These are phyloP conservation scores for Protodeltote pygarga DNA, from an alignment of 2,888 invertebrate species.

Conservation along the genomic window DNA sequence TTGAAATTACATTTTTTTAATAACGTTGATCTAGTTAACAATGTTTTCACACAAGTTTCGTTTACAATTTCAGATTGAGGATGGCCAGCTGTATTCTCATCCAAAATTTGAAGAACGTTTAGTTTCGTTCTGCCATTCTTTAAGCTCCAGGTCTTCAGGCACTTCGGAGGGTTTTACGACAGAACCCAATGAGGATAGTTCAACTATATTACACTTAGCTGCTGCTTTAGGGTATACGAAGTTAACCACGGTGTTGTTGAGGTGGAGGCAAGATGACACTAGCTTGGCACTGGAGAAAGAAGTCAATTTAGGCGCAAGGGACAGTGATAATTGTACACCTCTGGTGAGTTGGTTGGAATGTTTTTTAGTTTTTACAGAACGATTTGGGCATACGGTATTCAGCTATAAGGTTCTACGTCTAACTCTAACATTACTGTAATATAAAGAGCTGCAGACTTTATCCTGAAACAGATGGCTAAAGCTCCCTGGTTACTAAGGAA, in stretches of 20 bases:
- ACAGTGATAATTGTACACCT: conserved; percentile 96
- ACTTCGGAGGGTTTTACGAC: conserved; percentile 87
- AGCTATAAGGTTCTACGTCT: no score
- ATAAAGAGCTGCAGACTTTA: no score
- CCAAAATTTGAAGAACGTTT: conserved; percentile 95
- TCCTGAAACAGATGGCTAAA: no score
- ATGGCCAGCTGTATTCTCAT: conserved; percentile 88
- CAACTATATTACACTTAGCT: conserved; percentile 95
- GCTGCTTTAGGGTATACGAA: conserved; percentile 96
- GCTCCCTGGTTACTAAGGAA: no score
- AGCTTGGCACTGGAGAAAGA: conserved; percentile 95
- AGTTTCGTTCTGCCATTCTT: conserved; percentile 93
- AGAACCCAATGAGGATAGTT: conserved; percentile 78
- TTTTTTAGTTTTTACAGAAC: no score
- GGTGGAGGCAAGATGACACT: conserved; percentile 96
- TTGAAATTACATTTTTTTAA: no score
- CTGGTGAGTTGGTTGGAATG: conserved; percentile 87
- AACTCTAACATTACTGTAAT: no score
- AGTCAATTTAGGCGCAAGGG: conserved; percentile 96
- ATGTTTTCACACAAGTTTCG: no score
- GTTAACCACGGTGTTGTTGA: conserved; percentile 93
- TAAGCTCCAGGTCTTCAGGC: conserved; percentile 85
- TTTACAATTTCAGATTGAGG: conserved; percentile 83
- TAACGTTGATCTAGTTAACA: no score
- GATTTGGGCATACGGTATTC: no score